phyloP scores from a whole-genome alignment of 2,888 invertebrate species.

The Auanema sp. region DNA sequence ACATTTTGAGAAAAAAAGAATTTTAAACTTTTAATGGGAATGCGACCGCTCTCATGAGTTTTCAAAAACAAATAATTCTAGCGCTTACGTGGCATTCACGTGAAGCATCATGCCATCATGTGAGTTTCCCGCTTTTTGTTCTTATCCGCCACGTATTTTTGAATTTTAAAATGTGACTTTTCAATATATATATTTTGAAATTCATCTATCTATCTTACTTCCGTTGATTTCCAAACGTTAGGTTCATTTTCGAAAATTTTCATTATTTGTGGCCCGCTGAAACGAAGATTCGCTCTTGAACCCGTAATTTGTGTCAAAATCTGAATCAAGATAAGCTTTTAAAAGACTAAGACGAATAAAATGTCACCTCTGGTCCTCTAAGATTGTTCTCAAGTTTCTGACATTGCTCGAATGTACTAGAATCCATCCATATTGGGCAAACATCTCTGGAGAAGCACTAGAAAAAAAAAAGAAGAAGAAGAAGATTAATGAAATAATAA shows the following conservation, averaged over 20 bases:
- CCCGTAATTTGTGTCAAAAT: constrained; percentile 71
- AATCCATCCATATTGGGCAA: constrained; percentile 96
- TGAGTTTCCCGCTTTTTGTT: background rate
- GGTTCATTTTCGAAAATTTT: constrained; percentile 78
- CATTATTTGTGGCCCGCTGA: constrained; percentile 89
- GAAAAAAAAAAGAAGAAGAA: too few relatives aligned
- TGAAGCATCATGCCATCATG: background rate
- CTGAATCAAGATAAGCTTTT: constrained; percentile 28
- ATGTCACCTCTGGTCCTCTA: constrained; percentile 76
- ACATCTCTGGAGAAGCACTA: constrained; percentile 76
- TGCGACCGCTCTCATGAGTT: background rate
- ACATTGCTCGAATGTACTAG: constrained; percentile 79
- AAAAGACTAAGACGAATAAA: constrained; percentile 1
- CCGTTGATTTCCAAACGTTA: constrained; percentile 77
- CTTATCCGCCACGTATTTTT: background rate
- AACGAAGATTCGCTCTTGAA: constrained; percentile 83
- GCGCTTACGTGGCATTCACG: too few relatives aligned
- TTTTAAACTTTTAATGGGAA: background rate
- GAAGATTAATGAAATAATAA: constrained; percentile 53
- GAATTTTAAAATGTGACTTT: too few relatives aligned
- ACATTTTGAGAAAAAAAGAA: background rate
- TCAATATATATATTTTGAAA: background rate
- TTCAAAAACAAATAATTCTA: too few relatives aligned
- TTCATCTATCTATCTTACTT: constrained; percentile 66
- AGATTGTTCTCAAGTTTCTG: constrained; percentile 78